Conservation (phyloP, 2,113 vertebrate genomes). For the Alaudala cheleensis region DNA sequence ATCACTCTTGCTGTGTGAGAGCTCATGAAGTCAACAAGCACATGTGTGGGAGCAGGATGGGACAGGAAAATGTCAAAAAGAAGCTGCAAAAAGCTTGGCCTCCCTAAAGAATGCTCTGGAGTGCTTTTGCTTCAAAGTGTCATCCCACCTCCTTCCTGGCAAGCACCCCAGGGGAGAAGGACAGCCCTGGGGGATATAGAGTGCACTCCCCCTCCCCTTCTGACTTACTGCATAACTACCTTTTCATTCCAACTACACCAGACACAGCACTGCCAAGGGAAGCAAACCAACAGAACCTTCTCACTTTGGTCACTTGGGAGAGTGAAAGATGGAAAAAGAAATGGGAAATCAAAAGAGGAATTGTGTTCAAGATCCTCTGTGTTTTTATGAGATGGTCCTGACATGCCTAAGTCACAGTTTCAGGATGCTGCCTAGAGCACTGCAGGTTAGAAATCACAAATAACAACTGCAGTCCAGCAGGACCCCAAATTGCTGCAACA, state of each 20-base stretch:
- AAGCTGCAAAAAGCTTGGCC: neutral
- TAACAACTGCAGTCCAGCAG: neutral
- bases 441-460: neutral
- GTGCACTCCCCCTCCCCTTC: neutral
- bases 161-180: neutral
- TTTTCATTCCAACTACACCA: neutral
- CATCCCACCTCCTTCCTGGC: neutral
- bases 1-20: neutral
- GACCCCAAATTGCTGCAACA: neutral
- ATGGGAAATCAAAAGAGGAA: neutral
- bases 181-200: neutral
- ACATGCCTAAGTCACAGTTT: neutral
- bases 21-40: neutral
- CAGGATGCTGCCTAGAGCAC: neutral
- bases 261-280: accelerated
- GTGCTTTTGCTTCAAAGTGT: neutral
- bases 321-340: neutral
- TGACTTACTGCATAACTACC: accelerated
- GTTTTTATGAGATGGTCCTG: neutral
- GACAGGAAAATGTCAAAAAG: neutral
- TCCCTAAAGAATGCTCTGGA: neutral
- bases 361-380: neutral
- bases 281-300: neutral
- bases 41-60: neutral
- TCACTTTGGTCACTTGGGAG: neutral